Evolutionary conservation across 2,888 invertebrate species (phyloP), one percentile per base, ranked within the genome.

Genomic region (Gymnosoma rotundatum): DNA sequence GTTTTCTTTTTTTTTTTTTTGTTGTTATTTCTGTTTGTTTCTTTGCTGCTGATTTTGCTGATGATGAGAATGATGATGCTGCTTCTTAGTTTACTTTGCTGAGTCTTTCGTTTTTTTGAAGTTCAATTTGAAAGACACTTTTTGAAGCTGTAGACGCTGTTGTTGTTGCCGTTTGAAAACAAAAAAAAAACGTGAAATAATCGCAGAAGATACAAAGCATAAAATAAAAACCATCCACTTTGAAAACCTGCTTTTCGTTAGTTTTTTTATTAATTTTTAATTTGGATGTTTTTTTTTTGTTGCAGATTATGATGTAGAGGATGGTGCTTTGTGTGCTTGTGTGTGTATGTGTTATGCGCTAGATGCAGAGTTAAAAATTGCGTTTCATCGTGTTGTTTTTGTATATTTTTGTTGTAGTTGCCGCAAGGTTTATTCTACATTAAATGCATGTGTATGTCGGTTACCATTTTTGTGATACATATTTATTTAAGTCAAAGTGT

Each of bases 101-200:
- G 21, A 5, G 3, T 52, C 18, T 64, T 25, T 20, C 16, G 38
- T 25, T 58, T 32, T 32, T 32, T 18, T 83, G 78, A 74, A 83
- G 73, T 78, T 82, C 76, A 81, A 82, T 64, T 76, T 32, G 73
- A 78, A 82, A 82, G 78, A 78, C 66, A 73, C 54, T 82, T 70
- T 70, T 48, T 74, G 48, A 54, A 63, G 61, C 32, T 50, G 75
- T 38, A 66, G 74, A 61, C 52, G 21, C n/a, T 56, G 45, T 52
- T 69, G 73, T 21, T 76, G 56, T 54, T 58, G 73, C n/a, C 70
- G 56, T 54, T 50, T 60, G 67, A 38, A 32, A 14, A n/a, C 54
- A 50, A 54, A 74, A 75, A 56, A 69, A 63, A 32, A 32, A 32
- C 25, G 20, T 38, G 48, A 50, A 75, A 54, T 54, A 64, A 48